Evolutionary conservation across 1,140 invertebrate species (phyloP), one percentile per base, ranked within the genome.

Genomic region (Caenorhabditis tropicalis): DNA sequence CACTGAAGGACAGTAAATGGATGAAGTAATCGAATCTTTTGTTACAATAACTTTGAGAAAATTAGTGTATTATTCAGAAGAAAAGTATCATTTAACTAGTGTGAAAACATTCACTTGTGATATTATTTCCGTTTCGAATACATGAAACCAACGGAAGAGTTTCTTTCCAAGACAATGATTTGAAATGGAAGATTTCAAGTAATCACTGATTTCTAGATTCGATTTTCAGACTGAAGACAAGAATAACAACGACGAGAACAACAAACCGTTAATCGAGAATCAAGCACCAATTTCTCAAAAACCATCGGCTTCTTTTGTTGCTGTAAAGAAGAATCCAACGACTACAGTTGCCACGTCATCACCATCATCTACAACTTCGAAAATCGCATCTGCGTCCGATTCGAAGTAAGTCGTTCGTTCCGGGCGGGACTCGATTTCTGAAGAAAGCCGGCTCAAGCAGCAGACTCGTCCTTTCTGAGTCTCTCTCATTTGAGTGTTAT

Each of bases 341-440:
- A 36, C 65, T 74, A 21, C 65, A 74, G 36, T 74, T 39, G 65
- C 36, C n/a, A 43, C 65, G 21, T 51, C 46, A 51, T 81, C 79
- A 31, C 9, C 46, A 15, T 19, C 49, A n/a, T 48, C 79, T 31
- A 21, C 79, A 29, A 24, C 79, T 6, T 21, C 27, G 33, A 81
- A 81, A 19, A 81, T 2, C 31, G 79, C 79, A 81, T 81, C 79
- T 56, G 51, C 51, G 79, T 81, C 51, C 79, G 79, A 53, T 81
- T 81, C 46, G 21, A 81, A 81, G 51, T 81, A 81, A 51, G 46
- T 53, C 51, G 79, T 81, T 81, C 46, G 27, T 81, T 53, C 51
- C 79, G 65, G 65, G 36, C 9, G 16, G 31, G 58, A 21, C 51
- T 56, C n/a, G 39, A 5, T n/a, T 43, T 24, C 51, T 56, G 53